Evolutionary conservation across 2,113 vertebrate genomes (phyloP).

Genomic region (Tichodroma muraria): DNA sequence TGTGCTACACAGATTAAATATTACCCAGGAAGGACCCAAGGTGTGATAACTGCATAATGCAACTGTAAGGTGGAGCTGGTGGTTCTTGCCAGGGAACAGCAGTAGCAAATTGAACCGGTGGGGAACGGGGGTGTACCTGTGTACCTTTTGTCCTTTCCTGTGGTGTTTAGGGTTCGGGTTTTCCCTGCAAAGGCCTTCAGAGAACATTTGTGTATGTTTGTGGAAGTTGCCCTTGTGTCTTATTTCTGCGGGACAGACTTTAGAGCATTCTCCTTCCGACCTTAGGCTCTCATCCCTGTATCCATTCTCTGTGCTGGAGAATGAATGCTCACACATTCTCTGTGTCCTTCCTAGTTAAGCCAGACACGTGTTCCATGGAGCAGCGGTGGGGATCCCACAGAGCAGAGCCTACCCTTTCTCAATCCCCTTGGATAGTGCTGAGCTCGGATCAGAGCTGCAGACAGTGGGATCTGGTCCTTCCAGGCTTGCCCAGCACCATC

Average conservation of each 20-base stretch:
- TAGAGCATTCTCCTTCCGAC: not conserved
- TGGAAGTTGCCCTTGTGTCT: not conserved
- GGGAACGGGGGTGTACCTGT: not conserved
- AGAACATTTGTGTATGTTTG: not conserved
- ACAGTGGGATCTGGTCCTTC: not conserved
- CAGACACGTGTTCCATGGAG: too few species aligned
- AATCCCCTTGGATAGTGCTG: not conserved
- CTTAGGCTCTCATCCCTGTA: not conserved
- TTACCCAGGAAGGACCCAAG: constrained; percentile 81
- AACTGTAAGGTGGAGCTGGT: not conserved
- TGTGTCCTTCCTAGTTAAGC: not conserved
- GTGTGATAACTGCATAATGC: constrained; percentile 61
- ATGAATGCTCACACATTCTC: too few species aligned
- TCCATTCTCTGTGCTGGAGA: not conserved
- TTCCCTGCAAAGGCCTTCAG: not conserved
- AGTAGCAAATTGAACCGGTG: not conserved
- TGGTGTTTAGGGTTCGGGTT: not conserved
- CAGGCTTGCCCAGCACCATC: not conserved
- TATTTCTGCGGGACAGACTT: not conserved
- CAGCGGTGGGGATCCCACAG: not conserved
- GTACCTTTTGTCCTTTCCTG: not conserved
- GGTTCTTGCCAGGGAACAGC: not conserved
- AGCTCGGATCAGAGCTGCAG: not conserved
- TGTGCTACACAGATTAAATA: constrained; percentile 84
- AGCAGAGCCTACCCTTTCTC: not conserved